These are phyloP conservation scores for Brachionus rotundiformis DNA, from an alignment of 1,140 invertebrate species.

Conservation along the genomic window DNA sequence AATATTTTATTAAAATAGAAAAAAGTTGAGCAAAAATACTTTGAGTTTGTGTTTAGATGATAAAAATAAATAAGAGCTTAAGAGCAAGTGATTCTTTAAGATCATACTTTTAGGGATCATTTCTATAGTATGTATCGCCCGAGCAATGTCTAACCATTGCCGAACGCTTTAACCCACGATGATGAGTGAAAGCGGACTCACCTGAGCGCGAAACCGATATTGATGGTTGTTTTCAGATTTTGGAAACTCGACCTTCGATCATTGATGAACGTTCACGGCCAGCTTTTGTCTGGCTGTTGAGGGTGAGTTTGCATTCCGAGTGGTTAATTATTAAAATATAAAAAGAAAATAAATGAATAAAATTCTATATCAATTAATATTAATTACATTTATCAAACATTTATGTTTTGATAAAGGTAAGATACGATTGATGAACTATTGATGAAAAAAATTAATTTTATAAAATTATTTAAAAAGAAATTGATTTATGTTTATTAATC, in stretches of 20 bases:
- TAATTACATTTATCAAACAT: too few species aligned
- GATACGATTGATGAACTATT: too few species aligned
- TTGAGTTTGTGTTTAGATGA: background rate
- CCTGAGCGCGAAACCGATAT: slow-evolving; percentile 43
- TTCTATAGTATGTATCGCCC: slow-evolving; percentile 48
- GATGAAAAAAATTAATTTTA: too few species aligned
- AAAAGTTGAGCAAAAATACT: slow-evolving; percentile 2
- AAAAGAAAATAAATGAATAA: background rate
- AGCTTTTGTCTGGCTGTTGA: slow-evolving; percentile 12
- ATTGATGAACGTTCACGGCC: slow-evolving; percentile 33
- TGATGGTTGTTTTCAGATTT: background rate
- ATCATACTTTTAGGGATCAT: slow-evolving; percentile 48
- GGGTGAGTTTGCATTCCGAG: slow-evolving; percentile 34
- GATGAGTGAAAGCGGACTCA: slow-evolving; percentile 33
- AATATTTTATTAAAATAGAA: background rate
- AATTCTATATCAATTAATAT: too few species aligned
- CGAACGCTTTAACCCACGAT: slow-evolving; percentile 47
- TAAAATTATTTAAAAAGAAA: too few species aligned
- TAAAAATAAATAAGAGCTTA: background rate
- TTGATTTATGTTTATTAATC: too few species aligned
- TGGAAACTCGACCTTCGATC: slow-evolving; percentile 9
- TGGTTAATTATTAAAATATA: background rate
- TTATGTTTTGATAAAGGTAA: too few species aligned
- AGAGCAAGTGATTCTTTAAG: slow-evolving; percentile 4
- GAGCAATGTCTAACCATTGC: slow-evolving; percentile 47